Base-by-base conservation (phyloP, 64 coral and sea anemone species). In the Exaiptasia diaphana region DNA sequence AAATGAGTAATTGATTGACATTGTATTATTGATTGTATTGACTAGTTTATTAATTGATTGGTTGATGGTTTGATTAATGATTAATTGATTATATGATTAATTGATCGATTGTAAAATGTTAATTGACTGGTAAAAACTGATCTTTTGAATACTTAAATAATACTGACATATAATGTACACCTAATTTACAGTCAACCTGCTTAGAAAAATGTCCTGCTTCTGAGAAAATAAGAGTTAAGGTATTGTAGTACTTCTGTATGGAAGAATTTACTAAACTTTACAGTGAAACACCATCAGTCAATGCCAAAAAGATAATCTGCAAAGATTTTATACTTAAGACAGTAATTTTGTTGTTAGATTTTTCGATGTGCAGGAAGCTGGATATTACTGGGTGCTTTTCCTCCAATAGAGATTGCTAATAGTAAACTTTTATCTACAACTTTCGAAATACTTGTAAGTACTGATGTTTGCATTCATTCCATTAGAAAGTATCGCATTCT, bases 351-450 rank as follows among this genome's bases (percentile, higher is more conserved):
- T 56, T 14, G 3, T 12, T 56, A 99, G 90, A 78, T 99, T 20
- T 99, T 99, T 23, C 85, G 50, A 26, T 99, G 95, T 86, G 85
- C 85, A 83, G 90, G 89, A 39, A 92, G 95, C 52, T 99, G 95
- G 95, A 79, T 99, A n/a, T 83, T 87, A 17, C 69, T 99, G 0
- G 85, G 90, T 61, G 86, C 85, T 64, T 99, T 88, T 85, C 89
- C 90, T 69, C 90, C 85, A 1, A 33, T 77, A 73, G 90, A 99
- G 81, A 61, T 99, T 68, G 90, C 80, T 11, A 88, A 93, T 15
- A 93, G 89, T 62, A 77, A 91, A 44, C 80, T 99, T 14, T 74
- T 99, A 17, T 56, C 86, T 45, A 52, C 68, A n/a, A 88, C 90
- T 23, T 92, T 99, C 39, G 80, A 80, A 22, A 93, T 84, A 15